These are phyloP conservation scores for Chydorus sphaericus DNA, from an alignment of 2,888 invertebrate genomes.

Conservation along the genomic window DNA sequence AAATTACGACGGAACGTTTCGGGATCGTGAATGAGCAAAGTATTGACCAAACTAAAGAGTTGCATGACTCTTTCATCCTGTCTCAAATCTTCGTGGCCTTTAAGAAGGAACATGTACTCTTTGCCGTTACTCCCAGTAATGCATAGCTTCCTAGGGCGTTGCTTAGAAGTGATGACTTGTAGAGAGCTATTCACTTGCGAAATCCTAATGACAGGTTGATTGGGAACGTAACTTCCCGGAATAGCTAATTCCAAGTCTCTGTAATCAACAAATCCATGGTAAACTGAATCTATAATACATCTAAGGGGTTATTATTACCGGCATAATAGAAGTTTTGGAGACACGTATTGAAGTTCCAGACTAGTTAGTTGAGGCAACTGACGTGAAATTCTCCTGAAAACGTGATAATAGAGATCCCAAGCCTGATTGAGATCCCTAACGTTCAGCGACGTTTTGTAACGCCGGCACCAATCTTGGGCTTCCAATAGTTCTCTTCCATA, in stretches of 20 bases:
- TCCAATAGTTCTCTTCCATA: slow-evolving; percentile 88
- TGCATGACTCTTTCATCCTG: slow-evolving; percentile 99
- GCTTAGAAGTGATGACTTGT: slow-evolving; percentile 95
- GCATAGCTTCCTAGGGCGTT: slow-evolving; percentile 85
- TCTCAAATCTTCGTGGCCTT: slow-evolving; percentile 95
- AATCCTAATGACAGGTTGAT: slow-evolving; percentile 74
- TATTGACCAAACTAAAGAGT: slow-evolving; percentile 84
- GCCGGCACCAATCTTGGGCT: slow-evolving; percentile 89
- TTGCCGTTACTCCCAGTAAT: slow-evolving; percentile 92
- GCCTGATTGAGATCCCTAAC: slow-evolving; percentile 91
- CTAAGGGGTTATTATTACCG: slow-evolving; percentile 29
- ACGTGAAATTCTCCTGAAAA: slow-evolving; percentile 87
- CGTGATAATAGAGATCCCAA: slow-evolving; percentile 98
- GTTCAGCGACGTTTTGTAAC: slow-evolving; percentile 67
- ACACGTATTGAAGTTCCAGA: slow-evolving; percentile 86
- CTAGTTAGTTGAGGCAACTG: slow-evolving; percentile 85
- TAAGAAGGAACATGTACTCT: slow-evolving; percentile 94
- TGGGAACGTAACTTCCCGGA: slow-evolving; percentile 93
- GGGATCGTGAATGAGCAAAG: slow-evolving; percentile 81
- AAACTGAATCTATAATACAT: neutral
- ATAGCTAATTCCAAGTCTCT: slow-evolving; percentile 84
- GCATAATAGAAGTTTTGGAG: slow-evolving; percentile 75
- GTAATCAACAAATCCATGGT: neutral
- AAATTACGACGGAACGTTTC: slow-evolving; percentile 85
- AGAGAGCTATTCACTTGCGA: slow-evolving; percentile 78